phyloP scores from a whole-genome alignment of 2,797 vertebrate genomes.

The Loris lydekkerianus region DNA sequence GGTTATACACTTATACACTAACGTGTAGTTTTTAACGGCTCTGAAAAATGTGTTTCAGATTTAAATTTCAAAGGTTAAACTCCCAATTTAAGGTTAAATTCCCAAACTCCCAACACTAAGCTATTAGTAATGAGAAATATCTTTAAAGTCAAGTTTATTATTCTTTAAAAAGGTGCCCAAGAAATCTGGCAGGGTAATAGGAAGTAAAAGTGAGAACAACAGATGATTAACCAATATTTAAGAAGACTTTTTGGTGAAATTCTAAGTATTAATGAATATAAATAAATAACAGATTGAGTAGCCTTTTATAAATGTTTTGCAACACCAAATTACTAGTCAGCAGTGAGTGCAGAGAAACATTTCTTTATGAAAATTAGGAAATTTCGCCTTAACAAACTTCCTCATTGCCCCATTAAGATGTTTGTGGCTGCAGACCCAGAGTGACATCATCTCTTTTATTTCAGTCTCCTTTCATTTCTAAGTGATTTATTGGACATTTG shows the following conservation, averaged over 20 bases:
- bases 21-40: not conserved
- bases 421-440: not conserved
- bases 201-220: not conserved
- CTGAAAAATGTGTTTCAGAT: not conserved
- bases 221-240: not conserved
- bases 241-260: not conserved
- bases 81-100: not conserved
- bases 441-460: not conserved
- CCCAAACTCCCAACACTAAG: not conserved
- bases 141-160: not conserved
- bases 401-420: not conserved
- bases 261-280: not conserved
- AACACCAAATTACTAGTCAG: conserved; percentile 3
- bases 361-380: conserved; percentile 71
- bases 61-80: not conserved
- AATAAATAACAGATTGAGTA: not conserved
- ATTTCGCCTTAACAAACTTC: conserved; percentile 58
- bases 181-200: not conserved
- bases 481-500: not conserved
- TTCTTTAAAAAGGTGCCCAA: not conserved
- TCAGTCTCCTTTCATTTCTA: not conserved
- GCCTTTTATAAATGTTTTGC: conserved; percentile 2
- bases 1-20: not conserved
- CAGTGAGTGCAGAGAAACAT: not conserved
- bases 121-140: not conserved